Percentiles rank a stretch among this genome's conserved stretches.
phyloP scores from a whole-genome alignment of 1,140 invertebrate genomes.

The Drosophila littoralis region DNA sequence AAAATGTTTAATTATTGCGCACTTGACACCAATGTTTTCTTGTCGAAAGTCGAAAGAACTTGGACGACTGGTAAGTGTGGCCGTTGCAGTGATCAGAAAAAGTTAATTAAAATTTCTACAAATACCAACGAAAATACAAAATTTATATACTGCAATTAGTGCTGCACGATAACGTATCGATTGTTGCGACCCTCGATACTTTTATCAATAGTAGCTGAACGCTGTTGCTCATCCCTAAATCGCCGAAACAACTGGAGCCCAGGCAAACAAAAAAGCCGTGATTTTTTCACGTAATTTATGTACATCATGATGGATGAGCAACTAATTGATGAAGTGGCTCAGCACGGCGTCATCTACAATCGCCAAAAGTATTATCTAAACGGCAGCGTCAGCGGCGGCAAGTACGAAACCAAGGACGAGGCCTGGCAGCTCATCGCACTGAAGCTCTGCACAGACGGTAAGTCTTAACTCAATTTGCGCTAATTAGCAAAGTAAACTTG shows the following conservation, averaged over 20 bases:
- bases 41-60: conserved; percentile 29
- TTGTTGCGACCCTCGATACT: not conserved
- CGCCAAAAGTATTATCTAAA: conserved; percentile 83
- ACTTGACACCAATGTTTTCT: conserved; percentile 28
- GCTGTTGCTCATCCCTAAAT: conserved; percentile 11
- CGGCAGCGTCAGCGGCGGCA: conserved; percentile 67
- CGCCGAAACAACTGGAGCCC: conserved; percentile 35
- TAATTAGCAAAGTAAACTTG: conserved; percentile 19
- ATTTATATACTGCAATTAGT: not conserved
- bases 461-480: conserved; percentile 28
- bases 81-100: not conserved
- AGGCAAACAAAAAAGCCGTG: conserved; percentile 33
- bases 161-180: not conserved
- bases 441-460: conserved; percentile 79
- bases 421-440: conserved; percentile 79
- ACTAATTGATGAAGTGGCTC: conserved; percentile 80
- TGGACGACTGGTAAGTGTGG: conserved; percentile 10
- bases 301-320: conserved; percentile 83
- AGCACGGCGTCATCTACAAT: conserved; percentile 82
- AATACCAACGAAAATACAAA: not conserved
- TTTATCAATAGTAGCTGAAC: not conserved
- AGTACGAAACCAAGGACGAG: conserved; percentile 83
- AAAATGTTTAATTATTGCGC: conserved; percentile 28
- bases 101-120: not conserved
- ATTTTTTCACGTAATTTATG: conserved; percentile 14